Conservation (phyloP, 1,140 invertebrate species). For the Drosophila tsacasi region DNA sequence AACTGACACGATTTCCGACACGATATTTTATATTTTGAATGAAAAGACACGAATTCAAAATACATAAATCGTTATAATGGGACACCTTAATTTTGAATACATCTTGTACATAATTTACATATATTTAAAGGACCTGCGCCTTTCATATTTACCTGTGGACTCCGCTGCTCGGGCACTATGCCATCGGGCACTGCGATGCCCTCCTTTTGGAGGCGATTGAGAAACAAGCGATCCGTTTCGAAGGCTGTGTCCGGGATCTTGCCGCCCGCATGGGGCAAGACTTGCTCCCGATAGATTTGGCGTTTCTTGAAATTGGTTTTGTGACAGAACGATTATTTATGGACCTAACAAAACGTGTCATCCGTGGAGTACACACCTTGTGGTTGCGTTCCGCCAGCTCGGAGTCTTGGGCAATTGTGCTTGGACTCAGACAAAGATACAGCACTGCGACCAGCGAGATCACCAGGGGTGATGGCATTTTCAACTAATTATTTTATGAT, state of each 20-base stretch:
- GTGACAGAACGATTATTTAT: slow-evolving; percentile 54
- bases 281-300: slow-evolving; percentile 89
- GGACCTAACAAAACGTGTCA: background rate
- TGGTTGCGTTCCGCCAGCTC: slow-evolving; percentile 62
- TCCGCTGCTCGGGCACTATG: slow-evolving; percentile 86
- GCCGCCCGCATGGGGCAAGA: slow-evolving; percentile 87
- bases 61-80: no score
- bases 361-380: slow-evolving; percentile 62
- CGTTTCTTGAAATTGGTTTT: slow-evolving; percentile 86
- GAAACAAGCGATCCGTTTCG: slow-evolving; percentile 87
- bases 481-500: slow-evolving; percentile 24
- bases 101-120: no score
- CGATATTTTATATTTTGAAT: no score
- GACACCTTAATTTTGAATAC: no score
- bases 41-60: no score
- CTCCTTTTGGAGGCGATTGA: slow-evolving; percentile 88
- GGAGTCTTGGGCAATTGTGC: slow-evolving; percentile 40
- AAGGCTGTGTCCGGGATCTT: slow-evolving; percentile 89
- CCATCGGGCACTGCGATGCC: slow-evolving; percentile 88
- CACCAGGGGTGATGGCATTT: slow-evolving; percentile 53
- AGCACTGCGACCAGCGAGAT: slow-evolving; percentile 37
- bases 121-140: background rate
- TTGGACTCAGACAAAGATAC: slow-evolving; percentile 42
- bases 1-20: no score
- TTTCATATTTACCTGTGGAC: slow-evolving; percentile 69